Percentiles rank a stretch among this genome's conserved stretches.
Evolutionary conservation across 2,888 invertebrate genomes (phyloP).

Genomic region (Zygothrica quintamaculata): DNA sequence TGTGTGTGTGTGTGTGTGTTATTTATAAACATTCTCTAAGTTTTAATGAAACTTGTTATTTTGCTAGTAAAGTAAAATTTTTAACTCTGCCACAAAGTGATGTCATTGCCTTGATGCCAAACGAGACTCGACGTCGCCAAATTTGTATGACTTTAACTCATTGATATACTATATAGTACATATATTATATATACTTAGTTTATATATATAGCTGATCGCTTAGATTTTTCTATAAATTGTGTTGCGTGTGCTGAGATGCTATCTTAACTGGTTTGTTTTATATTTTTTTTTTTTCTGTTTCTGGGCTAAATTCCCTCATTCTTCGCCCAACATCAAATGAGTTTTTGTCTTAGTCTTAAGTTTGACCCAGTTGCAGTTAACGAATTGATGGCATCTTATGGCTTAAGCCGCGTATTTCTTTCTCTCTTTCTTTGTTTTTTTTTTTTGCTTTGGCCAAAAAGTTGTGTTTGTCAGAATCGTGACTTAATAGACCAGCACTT

Average conservation of each 20-base stretch:
- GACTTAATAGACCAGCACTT: constrained; percentile 54
- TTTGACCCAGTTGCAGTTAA: constrained; percentile 57
- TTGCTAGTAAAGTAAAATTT: constrained; percentile 39
- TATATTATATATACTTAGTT: constrained; percentile 2
- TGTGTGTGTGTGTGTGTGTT: constrained; percentile 28
- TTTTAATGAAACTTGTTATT: constrained; percentile 73
- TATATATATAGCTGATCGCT: constrained; percentile 26
- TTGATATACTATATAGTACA: constrained; percentile 11
- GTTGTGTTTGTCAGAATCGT: constrained; percentile 43
- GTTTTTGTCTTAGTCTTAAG: constrained; percentile 20
- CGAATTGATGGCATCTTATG: constrained; percentile 36
- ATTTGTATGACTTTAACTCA: constrained; percentile 48
- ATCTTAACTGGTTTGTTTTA: constrained; percentile 45
- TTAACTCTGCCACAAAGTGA: constrained; percentile 32
- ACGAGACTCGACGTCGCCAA: constrained; percentile 67
- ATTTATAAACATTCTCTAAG: constrained; percentile 75
- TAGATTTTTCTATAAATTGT: no score
- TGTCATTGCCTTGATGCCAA: constrained; percentile 53
- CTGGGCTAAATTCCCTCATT: no score
- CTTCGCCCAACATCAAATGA: background rate
- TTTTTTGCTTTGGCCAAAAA: background rate
- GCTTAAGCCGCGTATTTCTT: background rate
- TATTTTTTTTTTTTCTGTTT: no score
- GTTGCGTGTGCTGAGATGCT: no score
- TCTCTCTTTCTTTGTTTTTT: constrained; percentile 16